Conservation (phyloP, 2,797 vertebrate species). For the Saguinus oedipus region DNA sequence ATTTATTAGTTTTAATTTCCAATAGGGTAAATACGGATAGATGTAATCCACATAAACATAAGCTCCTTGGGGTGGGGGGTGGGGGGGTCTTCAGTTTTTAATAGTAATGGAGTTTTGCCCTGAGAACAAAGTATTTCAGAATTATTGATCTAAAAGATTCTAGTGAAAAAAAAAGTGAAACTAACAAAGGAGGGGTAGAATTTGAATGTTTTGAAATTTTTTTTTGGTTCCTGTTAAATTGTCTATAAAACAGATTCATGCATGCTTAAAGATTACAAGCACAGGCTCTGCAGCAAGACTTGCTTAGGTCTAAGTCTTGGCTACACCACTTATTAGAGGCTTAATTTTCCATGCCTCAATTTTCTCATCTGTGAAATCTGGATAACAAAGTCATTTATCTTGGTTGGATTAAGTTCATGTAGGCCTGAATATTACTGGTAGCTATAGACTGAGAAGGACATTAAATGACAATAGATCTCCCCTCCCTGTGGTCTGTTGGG, state of each 20-base stretch:
- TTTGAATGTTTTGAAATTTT: background rate
- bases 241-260: background rate
- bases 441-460: background rate
- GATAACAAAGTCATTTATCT: background rate
- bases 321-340: background rate
- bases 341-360: background rate
- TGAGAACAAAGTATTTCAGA: slow-evolving; percentile 35
- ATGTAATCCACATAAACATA: slow-evolving; percentile 4
- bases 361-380: background rate
- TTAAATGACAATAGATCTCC: background rate
- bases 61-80: background rate
- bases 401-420: background rate
- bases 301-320: background rate
- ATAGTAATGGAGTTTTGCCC: background rate
- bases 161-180: slow-evolving; percentile 6
- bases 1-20: background rate
- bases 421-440: background rate
- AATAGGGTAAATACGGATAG: background rate
- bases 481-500: too few species aligned
- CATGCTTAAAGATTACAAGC: background rate
- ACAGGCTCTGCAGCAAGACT: background rate
- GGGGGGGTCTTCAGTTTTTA: background rate
- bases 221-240: background rate
- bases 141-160: background rate
- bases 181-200: background rate